A percentile compares a stretch with the other conserved stretches of the same genome.
Conservation (phyloP, 2,113 vertebrate species). For the Thymallus thymallus region DNA sequence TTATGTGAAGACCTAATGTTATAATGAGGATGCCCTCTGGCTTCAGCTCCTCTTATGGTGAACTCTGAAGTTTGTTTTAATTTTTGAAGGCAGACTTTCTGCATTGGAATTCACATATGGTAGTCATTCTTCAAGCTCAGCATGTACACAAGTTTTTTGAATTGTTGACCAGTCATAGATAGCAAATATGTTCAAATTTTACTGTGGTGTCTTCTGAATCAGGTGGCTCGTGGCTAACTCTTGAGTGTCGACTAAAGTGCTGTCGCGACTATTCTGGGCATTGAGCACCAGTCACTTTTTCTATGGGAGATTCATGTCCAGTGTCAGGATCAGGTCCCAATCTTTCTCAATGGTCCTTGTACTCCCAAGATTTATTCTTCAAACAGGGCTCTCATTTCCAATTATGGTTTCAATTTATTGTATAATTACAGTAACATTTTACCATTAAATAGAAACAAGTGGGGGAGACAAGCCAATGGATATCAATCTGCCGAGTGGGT, state of each 20-base stretch:
- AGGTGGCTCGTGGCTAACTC: no score
- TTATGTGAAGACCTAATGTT: not conserved
- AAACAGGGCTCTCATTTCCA: conserved; percentile 40
- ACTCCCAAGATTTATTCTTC: conserved; percentile 41
- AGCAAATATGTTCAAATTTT: no score
- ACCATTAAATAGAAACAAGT: conserved; percentile 50
- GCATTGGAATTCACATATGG: no score
- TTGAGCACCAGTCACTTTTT: no score
- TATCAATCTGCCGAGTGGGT: conserved; percentile 56
- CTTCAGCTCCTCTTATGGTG: conserved; percentile 15
- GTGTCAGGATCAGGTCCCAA: not conserved
- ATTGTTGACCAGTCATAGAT: no score
- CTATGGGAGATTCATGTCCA: no score
- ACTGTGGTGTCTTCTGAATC: not conserved
- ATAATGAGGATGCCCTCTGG: not conserved
- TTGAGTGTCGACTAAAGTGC: no score
- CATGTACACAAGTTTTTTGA: not conserved
- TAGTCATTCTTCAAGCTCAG: no score
- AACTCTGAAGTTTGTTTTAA: no score
- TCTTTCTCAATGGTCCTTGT: conserved; percentile 20
- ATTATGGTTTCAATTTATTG: conserved; percentile 65
- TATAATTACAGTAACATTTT: conserved; percentile 70
- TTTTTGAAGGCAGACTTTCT: no score
- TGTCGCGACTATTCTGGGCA: no score
- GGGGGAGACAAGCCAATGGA: conserved; percentile 49